A percentile compares a stretch with the other conserved stretches of the same genome.
These are phyloP conservation scores for Sisor rabdophorus DNA, from an alignment of 2,113 vertebrate species.

Conservation along the genomic window DNA sequence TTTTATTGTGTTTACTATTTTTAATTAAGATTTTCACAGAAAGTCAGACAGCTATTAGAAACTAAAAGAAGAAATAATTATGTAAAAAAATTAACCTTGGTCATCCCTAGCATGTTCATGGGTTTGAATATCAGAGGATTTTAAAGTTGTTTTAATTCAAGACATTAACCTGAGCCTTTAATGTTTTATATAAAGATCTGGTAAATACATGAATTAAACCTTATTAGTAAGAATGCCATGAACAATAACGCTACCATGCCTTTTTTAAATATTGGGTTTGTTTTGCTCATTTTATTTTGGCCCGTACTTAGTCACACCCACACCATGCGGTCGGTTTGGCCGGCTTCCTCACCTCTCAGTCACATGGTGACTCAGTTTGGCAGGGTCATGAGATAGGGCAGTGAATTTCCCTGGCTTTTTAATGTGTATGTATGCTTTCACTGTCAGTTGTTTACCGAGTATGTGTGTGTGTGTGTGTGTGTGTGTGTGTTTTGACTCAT, in stretches of 20 bases:
- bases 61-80: too few species aligned
- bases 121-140: too few species aligned
- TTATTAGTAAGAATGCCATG: not conserved
- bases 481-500: conserved; percentile 33
- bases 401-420: conserved; percentile 21
- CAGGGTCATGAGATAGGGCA: not conserved
- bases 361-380: conserved; percentile 12
- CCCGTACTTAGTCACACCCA: not conserved
- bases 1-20: too few species aligned
- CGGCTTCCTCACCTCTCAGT: not conserved
- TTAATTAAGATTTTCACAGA: too few species aligned
- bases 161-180: not conserved
- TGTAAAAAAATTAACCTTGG: too few species aligned
- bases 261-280: not conserved
- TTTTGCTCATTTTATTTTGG: not conserved
- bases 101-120: too few species aligned
- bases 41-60: too few species aligned
- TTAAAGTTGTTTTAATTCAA: not conserved
- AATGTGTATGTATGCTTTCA: conserved; percentile 37
- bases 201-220: not conserved
- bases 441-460: conserved; percentile 34
- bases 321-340: not conserved
- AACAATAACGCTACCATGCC: too few species aligned
- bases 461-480: conserved; percentile 10
- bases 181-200: too few species aligned